Evolutionary conservation across 1,140 invertebrate species (phyloP).

Genomic region (Globodera rostochiensis): DNA sequence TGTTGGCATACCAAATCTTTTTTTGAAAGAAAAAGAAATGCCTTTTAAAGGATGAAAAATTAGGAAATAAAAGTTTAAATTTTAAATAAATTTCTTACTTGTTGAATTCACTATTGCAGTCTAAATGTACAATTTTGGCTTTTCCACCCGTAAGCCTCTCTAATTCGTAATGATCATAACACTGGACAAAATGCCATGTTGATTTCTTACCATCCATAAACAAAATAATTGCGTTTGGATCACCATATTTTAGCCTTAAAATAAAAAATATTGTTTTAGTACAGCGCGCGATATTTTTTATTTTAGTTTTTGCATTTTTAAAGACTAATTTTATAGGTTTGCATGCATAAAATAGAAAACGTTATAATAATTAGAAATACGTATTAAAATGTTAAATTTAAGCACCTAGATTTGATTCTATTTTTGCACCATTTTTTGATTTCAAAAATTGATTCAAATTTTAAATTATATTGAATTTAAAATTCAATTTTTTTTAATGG

Average conservation of each 20-base stretch:
- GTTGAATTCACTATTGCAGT: constrained; percentile 70
- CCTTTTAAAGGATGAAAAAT: too few species aligned
- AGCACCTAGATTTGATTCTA: too few species aligned
- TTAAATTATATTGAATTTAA: neutral
- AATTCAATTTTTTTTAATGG: neutral
- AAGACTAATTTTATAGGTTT: too few species aligned
- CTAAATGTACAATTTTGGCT: constrained; percentile 76
- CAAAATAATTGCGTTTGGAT: constrained; percentile 75
- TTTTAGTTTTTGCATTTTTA: too few species aligned
- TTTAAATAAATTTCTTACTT: constrained; percentile 36
- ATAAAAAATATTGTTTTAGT: too few species aligned
- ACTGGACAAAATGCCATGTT: constrained; percentile 73
- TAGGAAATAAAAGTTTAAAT: too few species aligned
- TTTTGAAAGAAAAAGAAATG: too few species aligned
- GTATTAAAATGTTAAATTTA: too few species aligned
- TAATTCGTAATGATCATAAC: constrained; percentile 85
- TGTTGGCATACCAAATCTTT: too few species aligned
- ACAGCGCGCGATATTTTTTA: too few species aligned
- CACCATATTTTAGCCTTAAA: neutral
- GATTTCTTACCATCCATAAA: constrained; percentile 82
- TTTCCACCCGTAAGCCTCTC: constrained; percentile 67
- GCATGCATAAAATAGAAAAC: too few species aligned
- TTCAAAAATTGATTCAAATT: constrained; percentile 30
- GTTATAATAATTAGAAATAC: too few species aligned
- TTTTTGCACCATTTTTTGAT: constrained; percentile 31